phyloP scores from a whole-genome alignment of 2,113 vertebrate species.

The Crotalus horridus region DNA sequence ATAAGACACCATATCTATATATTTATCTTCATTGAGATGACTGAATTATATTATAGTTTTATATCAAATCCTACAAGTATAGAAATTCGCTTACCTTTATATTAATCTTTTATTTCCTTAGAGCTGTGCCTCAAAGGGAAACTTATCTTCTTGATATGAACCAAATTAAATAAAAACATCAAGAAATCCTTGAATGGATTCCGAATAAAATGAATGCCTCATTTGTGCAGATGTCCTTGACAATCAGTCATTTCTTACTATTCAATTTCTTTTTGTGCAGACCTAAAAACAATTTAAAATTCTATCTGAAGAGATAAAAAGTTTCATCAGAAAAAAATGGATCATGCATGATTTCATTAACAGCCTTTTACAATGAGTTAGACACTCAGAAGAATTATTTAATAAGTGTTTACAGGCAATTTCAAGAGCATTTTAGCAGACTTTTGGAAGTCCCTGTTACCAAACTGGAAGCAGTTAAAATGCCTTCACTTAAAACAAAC shows the following conservation, averaged over 20 bases:
- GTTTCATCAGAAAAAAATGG: slow-evolving; percentile 44
- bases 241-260: slow-evolving; percentile 60
- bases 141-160: slow-evolving; percentile 57
- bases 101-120: slow-evolving; percentile 69
- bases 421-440: slow-evolving; percentile 33
- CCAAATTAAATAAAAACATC: slow-evolving; percentile 68
- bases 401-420: slow-evolving; percentile 52
- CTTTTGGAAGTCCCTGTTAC: background rate
- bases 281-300: slow-evolving; percentile 62
- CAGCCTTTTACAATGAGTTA: slow-evolving; percentile 37
- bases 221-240: slow-evolving; percentile 63
- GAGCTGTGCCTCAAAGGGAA: slow-evolving; percentile 53
- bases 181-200: slow-evolving; percentile 60
- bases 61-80: slow-evolving; percentile 50
- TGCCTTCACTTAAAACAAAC: slow-evolving; percentile 1
- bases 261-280: slow-evolving; percentile 60
- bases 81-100: slow-evolving; percentile 52
- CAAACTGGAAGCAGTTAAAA: slow-evolving; percentile 27
- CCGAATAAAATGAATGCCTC: slow-evolving; percentile 61
- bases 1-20: background rate
- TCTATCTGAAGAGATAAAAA: slow-evolving; percentile 54
- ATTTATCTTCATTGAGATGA: slow-evolving; percentile 38
- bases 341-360: slow-evolving; percentile 47
- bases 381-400: slow-evolving; percentile 51
- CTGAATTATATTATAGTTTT: slow-evolving; percentile 42